Conservation (phyloP, 1,140 invertebrate genomes). For the Whitmania pigra region DNA sequence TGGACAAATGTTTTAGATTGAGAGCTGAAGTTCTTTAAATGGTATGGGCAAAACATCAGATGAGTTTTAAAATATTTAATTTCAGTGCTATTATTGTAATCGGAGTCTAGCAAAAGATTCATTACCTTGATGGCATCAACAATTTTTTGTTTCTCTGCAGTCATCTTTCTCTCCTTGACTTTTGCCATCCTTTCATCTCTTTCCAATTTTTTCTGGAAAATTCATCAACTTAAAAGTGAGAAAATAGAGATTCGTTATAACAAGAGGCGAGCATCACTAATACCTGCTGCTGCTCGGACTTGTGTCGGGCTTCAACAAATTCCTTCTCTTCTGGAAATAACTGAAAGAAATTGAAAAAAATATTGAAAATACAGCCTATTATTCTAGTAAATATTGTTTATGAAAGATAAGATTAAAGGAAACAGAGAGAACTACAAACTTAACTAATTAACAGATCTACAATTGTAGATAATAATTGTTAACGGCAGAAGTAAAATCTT, state of each 20-base stretch:
- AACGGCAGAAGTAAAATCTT: too few species aligned
- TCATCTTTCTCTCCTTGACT: constrained; percentile 45
- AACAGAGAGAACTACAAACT: too few species aligned
- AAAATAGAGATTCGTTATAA: not conserved
- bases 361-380: too few species aligned
- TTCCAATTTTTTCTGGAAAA: constrained; percentile 47
- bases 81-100: too few species aligned
- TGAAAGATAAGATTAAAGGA: too few species aligned
- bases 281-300: constrained; percentile 32
- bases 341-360: constrained; percentile 20
- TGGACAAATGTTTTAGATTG: not conserved
- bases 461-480: too few species aligned
- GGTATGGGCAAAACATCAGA: not conserved
- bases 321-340: constrained; percentile 29
- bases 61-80: too few species aligned
- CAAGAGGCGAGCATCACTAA: not conserved
- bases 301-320: constrained; percentile 29
- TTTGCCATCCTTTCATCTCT: constrained; percentile 51
- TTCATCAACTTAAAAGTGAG: constrained; percentile 16
- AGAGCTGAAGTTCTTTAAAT: not conserved
- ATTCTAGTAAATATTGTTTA: not conserved
- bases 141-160: constrained; percentile 48
- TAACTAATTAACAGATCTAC: too few species aligned
- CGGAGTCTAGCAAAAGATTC: not conserved
- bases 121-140: constrained; percentile 46